phyloP scores from a whole-genome alignment of 2,113 vertebrate genomes.

The Sylvilagus bachmani region DNA sequence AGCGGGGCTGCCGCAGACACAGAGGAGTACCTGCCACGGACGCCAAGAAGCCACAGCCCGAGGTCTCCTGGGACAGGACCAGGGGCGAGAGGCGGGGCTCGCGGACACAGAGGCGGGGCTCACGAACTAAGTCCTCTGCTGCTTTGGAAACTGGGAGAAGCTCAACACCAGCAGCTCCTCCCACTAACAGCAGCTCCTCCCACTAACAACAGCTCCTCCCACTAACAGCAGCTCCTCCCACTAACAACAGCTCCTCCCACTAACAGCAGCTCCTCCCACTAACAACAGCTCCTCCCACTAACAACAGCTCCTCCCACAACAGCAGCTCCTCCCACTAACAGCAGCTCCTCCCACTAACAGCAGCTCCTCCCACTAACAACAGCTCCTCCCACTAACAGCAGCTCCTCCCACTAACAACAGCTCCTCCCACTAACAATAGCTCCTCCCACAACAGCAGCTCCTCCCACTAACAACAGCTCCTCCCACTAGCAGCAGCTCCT shows the following conservation, averaged over 20 bases:
- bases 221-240: neutral
- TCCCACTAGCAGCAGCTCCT: neutral
- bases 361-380: neutral
- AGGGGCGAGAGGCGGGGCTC: neutral
- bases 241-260: no score
- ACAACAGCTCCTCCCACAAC: neutral
- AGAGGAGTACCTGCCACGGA: neutral
- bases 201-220: no score
- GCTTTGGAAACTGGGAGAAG: neutral
- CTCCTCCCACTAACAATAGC: no score
- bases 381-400: neutral
- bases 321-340: neutral
- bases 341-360: no score
- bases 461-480: no score
- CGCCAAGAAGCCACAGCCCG: rapidly evolving
- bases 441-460: neutral
- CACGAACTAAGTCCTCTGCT: no score
- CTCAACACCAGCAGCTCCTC: neutral
- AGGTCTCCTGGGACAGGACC: neutral
- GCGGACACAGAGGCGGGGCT: no score
- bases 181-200: no score
- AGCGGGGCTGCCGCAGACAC: neutral
- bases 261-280: neutral
- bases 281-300: no score
- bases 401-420: no score